Conservation (phyloP, 2,888 invertebrate species). For the Sipha maydis region DNA sequence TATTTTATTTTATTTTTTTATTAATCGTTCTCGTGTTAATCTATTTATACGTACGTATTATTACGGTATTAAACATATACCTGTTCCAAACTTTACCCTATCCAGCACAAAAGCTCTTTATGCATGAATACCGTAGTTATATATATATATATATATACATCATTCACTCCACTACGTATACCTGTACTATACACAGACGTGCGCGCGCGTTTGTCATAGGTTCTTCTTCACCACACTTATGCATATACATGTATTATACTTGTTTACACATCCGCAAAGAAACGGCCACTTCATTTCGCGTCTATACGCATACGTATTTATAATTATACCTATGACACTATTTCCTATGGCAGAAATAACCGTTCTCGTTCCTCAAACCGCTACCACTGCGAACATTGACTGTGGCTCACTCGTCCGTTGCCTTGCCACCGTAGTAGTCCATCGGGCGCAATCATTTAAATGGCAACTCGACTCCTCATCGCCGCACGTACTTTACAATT, state of each 20-base stretch:
- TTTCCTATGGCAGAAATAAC: background rate
- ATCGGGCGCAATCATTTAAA: background rate
- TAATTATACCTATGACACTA: background rate
- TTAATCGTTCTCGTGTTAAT: background rate
- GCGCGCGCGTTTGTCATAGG: background rate
- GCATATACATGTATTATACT: background rate
- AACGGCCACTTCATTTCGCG: background rate
- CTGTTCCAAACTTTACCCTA: background rate
- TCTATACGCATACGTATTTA: background rate
- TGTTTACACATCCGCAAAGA: background rate
- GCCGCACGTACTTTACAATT: background rate
- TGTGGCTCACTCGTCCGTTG: no score
- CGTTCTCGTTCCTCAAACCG: background rate
- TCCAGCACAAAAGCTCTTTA: background rate
- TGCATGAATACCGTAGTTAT: background rate
- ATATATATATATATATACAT: background rate
- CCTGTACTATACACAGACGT: background rate
- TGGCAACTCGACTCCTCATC: background rate
- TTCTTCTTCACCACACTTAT: background rate
- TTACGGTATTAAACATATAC: background rate
- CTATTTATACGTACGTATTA: background rate
- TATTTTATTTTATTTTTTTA: background rate
- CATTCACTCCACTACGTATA: background rate
- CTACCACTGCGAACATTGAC: no score
- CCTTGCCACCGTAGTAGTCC: background rate